Percentiles rank a stretch among this genome's conserved stretches.
Conservation (phyloP, 2,113 vertebrate species). For the Dicrurus megarhynchus region DNA sequence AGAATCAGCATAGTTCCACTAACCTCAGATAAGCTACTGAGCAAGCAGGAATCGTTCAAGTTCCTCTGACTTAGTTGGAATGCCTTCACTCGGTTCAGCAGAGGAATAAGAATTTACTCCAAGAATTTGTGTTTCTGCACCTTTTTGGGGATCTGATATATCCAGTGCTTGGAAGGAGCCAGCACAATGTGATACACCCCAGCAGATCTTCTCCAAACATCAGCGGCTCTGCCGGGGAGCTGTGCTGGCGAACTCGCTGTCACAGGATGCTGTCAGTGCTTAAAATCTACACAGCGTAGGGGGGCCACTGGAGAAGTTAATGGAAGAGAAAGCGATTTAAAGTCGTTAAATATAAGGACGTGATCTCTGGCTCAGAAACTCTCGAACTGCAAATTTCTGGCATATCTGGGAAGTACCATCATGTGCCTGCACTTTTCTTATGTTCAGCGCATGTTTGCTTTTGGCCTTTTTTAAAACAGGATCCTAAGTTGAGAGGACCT, state of each 20-base stretch:
- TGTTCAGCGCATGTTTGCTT: rapidly evolving
- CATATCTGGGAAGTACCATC: not conserved
- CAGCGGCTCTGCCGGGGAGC: not conserved
- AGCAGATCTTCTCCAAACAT: not conserved
- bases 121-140: conserved; percentile 6
- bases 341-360: not conserved
- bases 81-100: conserved; percentile 29
- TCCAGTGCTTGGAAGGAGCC: not conserved
- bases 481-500: not conserved
- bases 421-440: not conserved
- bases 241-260: not conserved
- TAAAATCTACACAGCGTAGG: not conserved
- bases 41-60: not conserved
- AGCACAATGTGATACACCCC: not conserved
- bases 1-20: conserved; percentile 46
- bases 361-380: not conserved
- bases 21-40: conserved; percentile 55
- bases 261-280: not conserved
- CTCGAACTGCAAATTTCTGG: not conserved
- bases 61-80: conserved; percentile 62
- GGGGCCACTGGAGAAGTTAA: not conserved
- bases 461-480: not conserved
- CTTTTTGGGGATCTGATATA: conserved; percentile 20
- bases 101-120: conserved; percentile 42
- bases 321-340: not conserved